Percentiles rank a stretch among this genome's conserved stretches.
Evolutionary conservation across 1,140 invertebrate species (phyloP).

Genomic region (Papilio aristodemus): DNA sequence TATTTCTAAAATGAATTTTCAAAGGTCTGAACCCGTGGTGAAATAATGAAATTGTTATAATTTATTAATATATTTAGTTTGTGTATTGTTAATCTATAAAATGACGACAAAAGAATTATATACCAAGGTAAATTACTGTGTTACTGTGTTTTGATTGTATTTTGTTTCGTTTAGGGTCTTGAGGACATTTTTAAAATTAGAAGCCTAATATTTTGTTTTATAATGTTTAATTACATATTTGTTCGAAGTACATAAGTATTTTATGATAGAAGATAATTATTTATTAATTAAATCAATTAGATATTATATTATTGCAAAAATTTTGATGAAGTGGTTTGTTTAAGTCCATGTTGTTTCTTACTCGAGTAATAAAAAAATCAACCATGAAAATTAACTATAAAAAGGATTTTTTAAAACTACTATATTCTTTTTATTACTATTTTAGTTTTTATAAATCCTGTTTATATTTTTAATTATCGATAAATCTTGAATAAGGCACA

Average conservation of each 20-base stretch:
- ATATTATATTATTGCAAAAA: neutral
- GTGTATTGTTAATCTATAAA: conserved; percentile 44
- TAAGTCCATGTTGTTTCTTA: neutral
- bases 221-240: neutral
- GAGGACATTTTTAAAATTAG: conserved; percentile 36
- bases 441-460: no score
- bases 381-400: neutral
- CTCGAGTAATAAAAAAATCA: neutral
- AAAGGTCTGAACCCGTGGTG: conserved; percentile 62
- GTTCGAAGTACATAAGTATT: neutral
- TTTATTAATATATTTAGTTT: conserved; percentile 45
- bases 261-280: neutral
- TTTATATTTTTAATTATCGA: no score
- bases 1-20: conserved; percentile 70
- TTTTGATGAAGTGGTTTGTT: neutral
- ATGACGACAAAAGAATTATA: conserved; percentile 80
- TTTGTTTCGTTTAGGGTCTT: conserved; percentile 34
- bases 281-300: conserved; percentile 1
- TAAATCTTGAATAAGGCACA: no score
- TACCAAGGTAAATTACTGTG: conserved; percentile 74
- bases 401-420: neutral
- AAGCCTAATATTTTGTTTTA: conserved; percentile 34
- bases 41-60: conserved; percentile 57
- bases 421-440: neutral
- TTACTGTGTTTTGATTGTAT: conserved; percentile 41